These are phyloP conservation scores for Onychomys arenicola DNA, from an alignment of 2,797 vertebrate species.

Conservation along the genomic window DNA sequence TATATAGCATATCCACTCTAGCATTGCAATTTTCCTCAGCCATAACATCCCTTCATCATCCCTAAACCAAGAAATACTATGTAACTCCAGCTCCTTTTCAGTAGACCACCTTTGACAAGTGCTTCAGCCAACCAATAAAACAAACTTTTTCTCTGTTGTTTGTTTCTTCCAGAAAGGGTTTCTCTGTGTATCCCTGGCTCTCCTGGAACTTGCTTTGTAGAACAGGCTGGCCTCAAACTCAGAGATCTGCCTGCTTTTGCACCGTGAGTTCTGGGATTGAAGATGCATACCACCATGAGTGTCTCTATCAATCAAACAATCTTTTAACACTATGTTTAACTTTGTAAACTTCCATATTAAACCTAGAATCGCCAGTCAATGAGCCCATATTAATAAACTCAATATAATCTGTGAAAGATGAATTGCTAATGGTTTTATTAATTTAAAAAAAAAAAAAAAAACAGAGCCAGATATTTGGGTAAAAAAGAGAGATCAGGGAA, in stretches of 20 bases:
- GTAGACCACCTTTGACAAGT: neutral
- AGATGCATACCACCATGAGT: rapidly evolving
- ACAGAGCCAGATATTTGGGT: no score
- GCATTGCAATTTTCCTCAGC: neutral
- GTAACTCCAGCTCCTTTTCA: neutral
- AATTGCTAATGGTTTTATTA: no score
- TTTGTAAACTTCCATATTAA: neutral
- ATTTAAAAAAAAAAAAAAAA: no score
- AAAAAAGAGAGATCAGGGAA: no score
- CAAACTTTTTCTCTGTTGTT: neutral
- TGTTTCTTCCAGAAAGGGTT: neutral
- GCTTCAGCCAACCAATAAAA: neutral
- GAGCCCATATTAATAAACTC: neutral
- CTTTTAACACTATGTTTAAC: neutral
- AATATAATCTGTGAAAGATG: neutral
- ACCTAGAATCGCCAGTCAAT: neutral
- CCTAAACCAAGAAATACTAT: neutral
- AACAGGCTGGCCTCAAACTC: neutral
- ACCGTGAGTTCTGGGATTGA: neutral
- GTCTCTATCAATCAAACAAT: neutral
- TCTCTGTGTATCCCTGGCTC: neutral
- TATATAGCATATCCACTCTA: neutral
- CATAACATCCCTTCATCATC: neutral
- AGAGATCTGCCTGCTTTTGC: neutral
- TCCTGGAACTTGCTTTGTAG: neutral